These are phyloP conservation scores for Drosophila mojavensis DNA, from an alignment of 1,140 invertebrate species.

Conservation along the genomic window DNA sequence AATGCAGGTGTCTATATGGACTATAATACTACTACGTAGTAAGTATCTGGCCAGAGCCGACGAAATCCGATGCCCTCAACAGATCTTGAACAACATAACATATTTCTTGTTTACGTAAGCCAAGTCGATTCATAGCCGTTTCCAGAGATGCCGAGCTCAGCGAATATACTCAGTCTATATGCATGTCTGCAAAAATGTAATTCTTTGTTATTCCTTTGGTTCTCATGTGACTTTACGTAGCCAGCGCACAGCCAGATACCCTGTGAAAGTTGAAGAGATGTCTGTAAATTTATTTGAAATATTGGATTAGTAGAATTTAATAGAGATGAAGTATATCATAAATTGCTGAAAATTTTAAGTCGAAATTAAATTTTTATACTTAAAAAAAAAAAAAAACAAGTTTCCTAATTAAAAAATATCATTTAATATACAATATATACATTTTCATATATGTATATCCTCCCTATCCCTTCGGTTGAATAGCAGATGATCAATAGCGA, in stretches of 20 bases:
- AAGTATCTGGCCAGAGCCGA: not conserved
- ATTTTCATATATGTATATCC: too few relatives aligned
- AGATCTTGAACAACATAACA: constrained; percentile 16
- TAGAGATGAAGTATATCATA: too few relatives aligned
- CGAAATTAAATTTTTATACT: too few relatives aligned
- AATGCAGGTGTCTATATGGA: not conserved
- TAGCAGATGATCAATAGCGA: too few relatives aligned
- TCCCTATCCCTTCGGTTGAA: too few relatives aligned
- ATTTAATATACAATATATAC: too few relatives aligned
- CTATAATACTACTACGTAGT: constrained; percentile 16
- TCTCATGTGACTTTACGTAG: constrained; percentile 8
- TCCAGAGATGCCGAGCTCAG: constrained; percentile 28
- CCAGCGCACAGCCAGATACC: not conserved
- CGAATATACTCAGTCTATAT: constrained; percentile 7
- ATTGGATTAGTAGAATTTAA: too few relatives aligned
- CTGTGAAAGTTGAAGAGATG: not conserved
- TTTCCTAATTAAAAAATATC: too few relatives aligned
- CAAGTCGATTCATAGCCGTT: constrained; percentile 59
- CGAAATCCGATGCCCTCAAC: constrained; percentile 5
- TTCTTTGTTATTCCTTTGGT: constrained; percentile 21
- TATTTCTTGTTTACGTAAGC: constrained; percentile 41
- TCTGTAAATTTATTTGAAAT: too few relatives aligned
- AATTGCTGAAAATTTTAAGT: too few relatives aligned
- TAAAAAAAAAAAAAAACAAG: too few relatives aligned
- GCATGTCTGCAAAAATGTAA: constrained; percentile 9